These are phyloP conservation scores for Thunnus thynnus DNA, from an alignment of 2,113 vertebrate genomes.

Conservation along the genomic window DNA sequence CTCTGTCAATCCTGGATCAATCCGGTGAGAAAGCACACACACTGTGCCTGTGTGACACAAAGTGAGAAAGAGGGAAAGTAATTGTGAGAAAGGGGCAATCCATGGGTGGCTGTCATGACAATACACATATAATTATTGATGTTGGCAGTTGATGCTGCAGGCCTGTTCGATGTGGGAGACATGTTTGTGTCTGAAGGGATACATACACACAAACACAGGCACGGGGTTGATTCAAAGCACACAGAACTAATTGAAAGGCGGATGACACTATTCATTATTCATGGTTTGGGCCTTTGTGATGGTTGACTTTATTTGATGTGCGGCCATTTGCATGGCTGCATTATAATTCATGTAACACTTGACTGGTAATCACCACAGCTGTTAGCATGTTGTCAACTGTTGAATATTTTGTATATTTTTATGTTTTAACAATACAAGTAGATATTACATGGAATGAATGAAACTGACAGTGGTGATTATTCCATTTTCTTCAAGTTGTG, in stretches of 20 bases:
- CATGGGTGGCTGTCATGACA: conserved; percentile 29
- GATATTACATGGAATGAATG: background rate
- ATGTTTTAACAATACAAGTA: background rate
- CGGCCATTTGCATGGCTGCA: conserved; percentile 51
- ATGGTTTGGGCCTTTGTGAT: conserved; percentile 59
- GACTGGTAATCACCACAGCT: conserved; percentile 33
- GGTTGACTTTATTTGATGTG: conserved; percentile 50
- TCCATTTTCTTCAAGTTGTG: background rate
- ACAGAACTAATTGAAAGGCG: conserved; percentile 72
- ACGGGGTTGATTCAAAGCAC: conserved; percentile 67
- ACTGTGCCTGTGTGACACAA: background rate
- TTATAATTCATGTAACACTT: conserved; percentile 38
- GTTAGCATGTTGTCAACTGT: conserved; percentile 8
- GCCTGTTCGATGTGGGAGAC: conserved; percentile 60
- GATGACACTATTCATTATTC: conserved; percentile 75
- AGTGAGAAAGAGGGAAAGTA: conserved; percentile 25
- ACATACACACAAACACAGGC: conserved; percentile 2
- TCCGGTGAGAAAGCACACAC: background rate
- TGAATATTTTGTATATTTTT: background rate
- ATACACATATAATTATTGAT: conserved; percentile 66
- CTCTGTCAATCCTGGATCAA: background rate
- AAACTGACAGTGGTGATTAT: background rate
- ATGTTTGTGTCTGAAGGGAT: conserved; percentile 20
- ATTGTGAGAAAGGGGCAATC: background rate
- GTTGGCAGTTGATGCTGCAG: conserved; percentile 66